Percentiles rank a stretch among this genome's conserved stretches.
These are phyloP conservation scores for Dolichoris vasculosae DNA, from an alignment of 1,140 invertebrate genomes.

Conservation along the genomic window DNA sequence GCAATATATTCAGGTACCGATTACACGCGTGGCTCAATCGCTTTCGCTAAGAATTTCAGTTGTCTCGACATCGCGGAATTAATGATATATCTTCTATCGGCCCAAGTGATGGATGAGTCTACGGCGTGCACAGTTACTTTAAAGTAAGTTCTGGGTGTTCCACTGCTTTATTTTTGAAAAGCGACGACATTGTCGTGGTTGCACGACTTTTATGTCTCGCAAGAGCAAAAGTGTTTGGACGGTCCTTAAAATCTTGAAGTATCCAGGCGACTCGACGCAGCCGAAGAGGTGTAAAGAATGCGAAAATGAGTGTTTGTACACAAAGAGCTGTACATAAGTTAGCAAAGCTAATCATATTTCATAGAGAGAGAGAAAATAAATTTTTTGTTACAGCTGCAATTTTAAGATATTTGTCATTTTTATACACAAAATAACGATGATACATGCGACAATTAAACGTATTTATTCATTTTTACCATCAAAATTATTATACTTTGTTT, in stretches of 20 bases:
- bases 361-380: not conserved
- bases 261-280: not conserved
- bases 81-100: not conserved
- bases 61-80: not conserved
- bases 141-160: not conserved
- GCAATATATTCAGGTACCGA: not conserved
- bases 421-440: no score
- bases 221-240: not conserved
- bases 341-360: not conserved
- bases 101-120: not conserved
- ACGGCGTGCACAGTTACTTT: not conserved
- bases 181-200: not conserved
- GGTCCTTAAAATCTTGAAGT: not conserved
- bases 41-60: not conserved
- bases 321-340: not conserved
- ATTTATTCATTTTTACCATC: no score
- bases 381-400: no score
- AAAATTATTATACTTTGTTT: no score
- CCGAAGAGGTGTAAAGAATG: not conserved
- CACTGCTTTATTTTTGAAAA: not conserved
- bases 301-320: not conserved
- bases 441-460: no score
- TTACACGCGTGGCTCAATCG: not conserved
- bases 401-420: no score
- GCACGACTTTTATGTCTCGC: not conserved